Percentiles rank a stretch among this genome's conserved stretches.
Conservation (phyloP, 2,888 invertebrate species). For the Melieria picta region DNA sequence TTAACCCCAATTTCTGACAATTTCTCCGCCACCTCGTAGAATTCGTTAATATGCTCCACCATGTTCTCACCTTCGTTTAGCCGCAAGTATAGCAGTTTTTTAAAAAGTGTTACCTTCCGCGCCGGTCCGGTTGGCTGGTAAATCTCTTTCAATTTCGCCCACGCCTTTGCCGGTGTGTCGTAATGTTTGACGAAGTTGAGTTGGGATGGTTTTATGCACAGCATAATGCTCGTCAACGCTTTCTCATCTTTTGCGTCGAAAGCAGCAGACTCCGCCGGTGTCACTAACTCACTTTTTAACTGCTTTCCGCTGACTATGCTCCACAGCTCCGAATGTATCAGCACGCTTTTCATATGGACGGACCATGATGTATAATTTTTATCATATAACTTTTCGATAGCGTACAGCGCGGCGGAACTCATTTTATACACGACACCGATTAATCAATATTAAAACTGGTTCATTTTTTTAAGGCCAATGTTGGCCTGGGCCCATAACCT, state of each 20-base stretch:
- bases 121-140: constrained; percentile 39
- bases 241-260: constrained; percentile 37
- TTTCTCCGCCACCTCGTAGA: constrained; percentile 15
- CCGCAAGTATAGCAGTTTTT: constrained; percentile 11
- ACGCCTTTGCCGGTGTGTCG: constrained; percentile 29
- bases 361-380: constrained; percentile 3
- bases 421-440: background rate
- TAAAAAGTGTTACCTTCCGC: constrained; percentile 26
- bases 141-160: constrained; percentile 35
- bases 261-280: background rate
- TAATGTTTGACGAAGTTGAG: constrained; percentile 36
- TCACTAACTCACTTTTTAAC: background rate
- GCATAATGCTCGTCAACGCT: constrained; percentile 37
- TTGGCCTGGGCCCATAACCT: background rate
- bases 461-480: background rate
- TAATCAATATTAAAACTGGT: too few species aligned
- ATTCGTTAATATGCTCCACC: constrained; percentile 9
- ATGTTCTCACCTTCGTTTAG: constrained; percentile 13
- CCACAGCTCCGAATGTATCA: background rate
- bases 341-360: background rate
- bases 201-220: constrained; percentile 38
- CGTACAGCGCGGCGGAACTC: background rate
- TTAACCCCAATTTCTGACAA: constrained; percentile 24
- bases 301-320: background rate
- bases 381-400: background rate